Evolutionary conservation across 2,113 vertebrate genomes (phyloP).

Genomic region (Etheostoma cragini): DNA sequence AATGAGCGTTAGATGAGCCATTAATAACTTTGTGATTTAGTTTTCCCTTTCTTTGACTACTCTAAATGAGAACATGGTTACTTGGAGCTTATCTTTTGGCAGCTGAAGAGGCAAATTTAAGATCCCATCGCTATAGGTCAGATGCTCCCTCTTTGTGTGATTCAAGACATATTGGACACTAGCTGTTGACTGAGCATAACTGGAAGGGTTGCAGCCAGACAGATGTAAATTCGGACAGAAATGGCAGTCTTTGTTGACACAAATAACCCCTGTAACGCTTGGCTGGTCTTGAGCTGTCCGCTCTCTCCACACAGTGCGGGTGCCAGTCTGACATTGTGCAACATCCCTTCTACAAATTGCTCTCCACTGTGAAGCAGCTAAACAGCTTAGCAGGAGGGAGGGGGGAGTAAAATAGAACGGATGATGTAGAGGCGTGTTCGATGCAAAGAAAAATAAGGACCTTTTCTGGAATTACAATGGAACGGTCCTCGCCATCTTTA

Average conservation of each 20-base stretch:
- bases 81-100: neutral
- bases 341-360: neutral
- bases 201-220: slow-evolving; percentile 2
- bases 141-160: neutral
- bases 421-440: neutral
- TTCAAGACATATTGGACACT: neutral
- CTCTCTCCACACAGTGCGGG: neutral
- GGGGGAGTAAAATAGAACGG: neutral
- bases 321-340: slow-evolving; percentile 8
- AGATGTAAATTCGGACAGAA: slow-evolving; percentile 4
- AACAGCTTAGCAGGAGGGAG: neutral
- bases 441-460: neutral
- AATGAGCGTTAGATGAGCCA: neutral
- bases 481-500: neutral
- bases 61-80: neutral
- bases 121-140: neutral
- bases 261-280: slow-evolving; percentile 34
- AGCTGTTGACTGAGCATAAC: neutral
- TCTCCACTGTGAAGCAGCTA: neutral
- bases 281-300: neutral
- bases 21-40: neutral
- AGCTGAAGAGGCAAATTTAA: neutral
- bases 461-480: neutral
- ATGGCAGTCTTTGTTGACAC: slow-evolving; percentile 21
- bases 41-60: neutral